phyloP scores from a whole-genome alignment of 2,113 vertebrate species.

The Datnioides undecimradiatus region DNA sequence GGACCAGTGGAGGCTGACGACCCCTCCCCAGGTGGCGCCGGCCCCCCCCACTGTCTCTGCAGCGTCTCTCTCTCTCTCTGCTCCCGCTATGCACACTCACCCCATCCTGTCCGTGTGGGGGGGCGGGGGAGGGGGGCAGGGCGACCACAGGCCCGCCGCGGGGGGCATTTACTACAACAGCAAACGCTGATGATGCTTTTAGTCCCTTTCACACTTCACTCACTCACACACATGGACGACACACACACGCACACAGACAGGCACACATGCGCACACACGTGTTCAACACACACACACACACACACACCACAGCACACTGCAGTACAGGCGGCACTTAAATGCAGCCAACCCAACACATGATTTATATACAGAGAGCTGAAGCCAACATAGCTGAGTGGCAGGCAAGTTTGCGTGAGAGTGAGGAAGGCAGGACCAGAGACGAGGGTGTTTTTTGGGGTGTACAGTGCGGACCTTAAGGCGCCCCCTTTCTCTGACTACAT shows the following conservation, averaged over 20 bases:
- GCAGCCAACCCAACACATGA: slow-evolving; percentile 75
- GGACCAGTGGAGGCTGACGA: slow-evolving; percentile 89
- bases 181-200: slow-evolving; percentile 84
- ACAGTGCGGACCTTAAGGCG: slow-evolving; percentile 55
- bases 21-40: slow-evolving; percentile 87
- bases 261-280: slow-evolving; percentile 19
- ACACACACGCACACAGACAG: slow-evolving; percentile 14
- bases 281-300: slow-evolving; percentile 32
- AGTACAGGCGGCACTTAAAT: slow-evolving; percentile 64
- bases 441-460: slow-evolving; percentile 65
- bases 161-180: slow-evolving; percentile 88
- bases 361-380: slow-evolving; percentile 76
- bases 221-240: slow-evolving; percentile 1
- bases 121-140: slow-evolving; percentile 85
- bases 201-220: slow-evolving; percentile 57
- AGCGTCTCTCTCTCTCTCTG: slow-evolving; percentile 88
- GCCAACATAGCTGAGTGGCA: slow-evolving; percentile 71
- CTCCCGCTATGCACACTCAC: slow-evolving; percentile 88
- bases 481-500: slow-evolving; percentile 73
- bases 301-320: slow-evolving; percentile 55
- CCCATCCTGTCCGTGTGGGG: slow-evolving; percentile 87
- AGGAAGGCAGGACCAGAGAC: slow-evolving; percentile 77
- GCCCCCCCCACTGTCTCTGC: slow-evolving; percentile 87
- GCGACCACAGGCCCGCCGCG: slow-evolving; percentile 83
- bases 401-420: slow-evolving; percentile 71